phyloP scores from a whole-genome alignment of 2,888 invertebrate genomes.

The Drosophila paranaensis region DNA sequence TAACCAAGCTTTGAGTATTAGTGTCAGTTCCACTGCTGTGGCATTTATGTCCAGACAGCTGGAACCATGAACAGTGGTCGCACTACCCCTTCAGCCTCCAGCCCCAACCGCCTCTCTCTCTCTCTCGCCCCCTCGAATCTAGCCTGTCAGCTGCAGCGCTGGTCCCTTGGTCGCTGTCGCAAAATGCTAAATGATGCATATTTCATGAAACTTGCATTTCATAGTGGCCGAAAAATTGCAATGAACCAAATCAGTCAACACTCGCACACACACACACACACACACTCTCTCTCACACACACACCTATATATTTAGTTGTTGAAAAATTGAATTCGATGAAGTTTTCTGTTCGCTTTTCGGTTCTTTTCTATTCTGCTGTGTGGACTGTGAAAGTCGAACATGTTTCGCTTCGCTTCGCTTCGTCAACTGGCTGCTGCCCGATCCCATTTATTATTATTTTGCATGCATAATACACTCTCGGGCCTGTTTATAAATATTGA shows the following conservation, averaged over 20 bases:
- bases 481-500: conserved; percentile 75
- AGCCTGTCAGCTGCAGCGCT: conserved; percentile 58
- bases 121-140: neutral
- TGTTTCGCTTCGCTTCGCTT: conserved; percentile 27
- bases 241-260: conserved; percentile 46
- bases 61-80: conserved; percentile 25
- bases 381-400: conserved; percentile 37
- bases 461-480: conserved; percentile 36
- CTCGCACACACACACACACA: conserved; percentile 10
- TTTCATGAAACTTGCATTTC: conserved; percentile 61
- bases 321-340: conserved; percentile 62
- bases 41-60: conserved; percentile 55
- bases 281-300: neutral
- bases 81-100: too few relatives aligned
- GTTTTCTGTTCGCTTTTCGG: neutral
- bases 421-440: neutral
- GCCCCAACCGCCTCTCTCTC: too few relatives aligned
- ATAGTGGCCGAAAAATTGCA: conserved; percentile 55
- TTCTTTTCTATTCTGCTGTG: neutral
- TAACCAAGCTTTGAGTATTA: conserved; percentile 72
- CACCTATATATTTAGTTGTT: conserved; percentile 9
- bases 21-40: conserved; percentile 71
- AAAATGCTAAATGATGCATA: conserved; percentile 74
- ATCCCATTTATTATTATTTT: conserved; percentile 14
- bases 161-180: conserved; percentile 24